These are phyloP conservation scores for Drosophila eugracilis DNA, from an alignment of 1,140 invertebrate species.

Conservation along the genomic window DNA sequence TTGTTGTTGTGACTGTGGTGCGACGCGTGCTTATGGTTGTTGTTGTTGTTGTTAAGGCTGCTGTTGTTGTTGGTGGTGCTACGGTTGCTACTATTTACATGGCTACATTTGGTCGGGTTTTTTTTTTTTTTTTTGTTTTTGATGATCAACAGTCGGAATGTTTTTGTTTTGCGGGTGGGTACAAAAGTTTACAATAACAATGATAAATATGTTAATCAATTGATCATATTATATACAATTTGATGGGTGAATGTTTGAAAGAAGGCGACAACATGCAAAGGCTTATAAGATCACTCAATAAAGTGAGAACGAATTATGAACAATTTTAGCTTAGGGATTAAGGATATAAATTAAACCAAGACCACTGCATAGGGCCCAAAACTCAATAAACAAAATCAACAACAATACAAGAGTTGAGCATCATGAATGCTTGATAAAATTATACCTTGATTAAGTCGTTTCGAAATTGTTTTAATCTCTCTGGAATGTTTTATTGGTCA, in stretches of 20 bases:
- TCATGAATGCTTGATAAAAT: constrained; percentile 11
- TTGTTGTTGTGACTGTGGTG: constrained; percentile 54
- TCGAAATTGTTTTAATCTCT: neutral
- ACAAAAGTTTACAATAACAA: constrained; percentile 80
- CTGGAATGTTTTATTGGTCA: neutral
- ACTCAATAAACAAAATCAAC: constrained; percentile 27
- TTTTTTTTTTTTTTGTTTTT: constrained; percentile 51
- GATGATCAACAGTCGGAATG: constrained; percentile 72
- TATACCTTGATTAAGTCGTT: neutral
- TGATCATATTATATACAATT: constrained; percentile 76
- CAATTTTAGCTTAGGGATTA: neutral
- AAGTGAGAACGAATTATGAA: neutral
- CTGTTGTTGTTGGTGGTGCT: constrained; percentile 74
- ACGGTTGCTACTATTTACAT: constrained; percentile 82
- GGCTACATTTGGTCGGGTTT: constrained; percentile 63
- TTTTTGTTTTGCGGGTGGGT: constrained; percentile 59
- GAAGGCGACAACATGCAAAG: constrained; percentile 23
- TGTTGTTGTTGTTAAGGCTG: constrained; percentile 63
- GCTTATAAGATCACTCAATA: neutral
- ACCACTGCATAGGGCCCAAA: constrained; percentile 10
- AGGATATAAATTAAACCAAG: neutral
- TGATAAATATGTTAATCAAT: constrained; percentile 80
- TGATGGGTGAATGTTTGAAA: constrained; percentile 53
- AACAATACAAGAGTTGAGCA: constrained; percentile 27
- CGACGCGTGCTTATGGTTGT: constrained; percentile 54